Base-by-base conservation (phyloP, 2,888 invertebrate genomes). In the Emmelina monodactyla region DNA sequence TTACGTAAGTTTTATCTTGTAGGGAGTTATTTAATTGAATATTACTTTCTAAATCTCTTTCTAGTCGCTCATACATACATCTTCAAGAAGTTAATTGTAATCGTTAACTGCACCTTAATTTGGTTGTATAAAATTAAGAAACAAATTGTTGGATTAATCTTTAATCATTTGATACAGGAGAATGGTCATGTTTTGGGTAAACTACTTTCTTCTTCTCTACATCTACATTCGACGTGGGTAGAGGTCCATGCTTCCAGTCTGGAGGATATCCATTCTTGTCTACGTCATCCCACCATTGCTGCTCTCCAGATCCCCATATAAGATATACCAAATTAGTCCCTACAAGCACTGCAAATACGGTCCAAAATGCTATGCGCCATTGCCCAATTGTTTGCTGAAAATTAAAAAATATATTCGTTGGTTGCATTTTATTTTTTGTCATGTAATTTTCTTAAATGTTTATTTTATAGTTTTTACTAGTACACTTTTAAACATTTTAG, bases 321-420 rank as follows among this genome's bases (percentile, higher is more conserved):
- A 87, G 47, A 62, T 88, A 93, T 0, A 90, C 56, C 0, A 86
- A 29, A 55, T 89, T 89, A 0, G 91, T 88, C 0, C 82, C 55
- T 10, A 84, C 52, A 41, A 92, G 83, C 0, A 91, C 84, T 0
- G 55, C 82, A 25, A 88, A 83, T 22, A 90, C 85, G 25, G 90
- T 84, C 88, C 91, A 91, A 56, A 92, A 92, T 2, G 91, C 91
- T 2, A 79, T 57, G 16, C 87, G 82, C 92, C 93, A 93, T 63
- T 91, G 85, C 1, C 55, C 52, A 2, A 88, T 50, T 1, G 82
- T 79, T 61, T 85, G 83, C 86, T 85, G 58, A 22, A 79, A 75
- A 9, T 11, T 5, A 44, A 36, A 40, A 43, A 49, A 40, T 39
- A 33, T 10, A 44, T 10, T 12, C 28, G 12, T 5, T 29, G n/a